Evolutionary conservation across 1,140 invertebrate genomes (phyloP).

Genomic region (Idris sp.): DNA sequence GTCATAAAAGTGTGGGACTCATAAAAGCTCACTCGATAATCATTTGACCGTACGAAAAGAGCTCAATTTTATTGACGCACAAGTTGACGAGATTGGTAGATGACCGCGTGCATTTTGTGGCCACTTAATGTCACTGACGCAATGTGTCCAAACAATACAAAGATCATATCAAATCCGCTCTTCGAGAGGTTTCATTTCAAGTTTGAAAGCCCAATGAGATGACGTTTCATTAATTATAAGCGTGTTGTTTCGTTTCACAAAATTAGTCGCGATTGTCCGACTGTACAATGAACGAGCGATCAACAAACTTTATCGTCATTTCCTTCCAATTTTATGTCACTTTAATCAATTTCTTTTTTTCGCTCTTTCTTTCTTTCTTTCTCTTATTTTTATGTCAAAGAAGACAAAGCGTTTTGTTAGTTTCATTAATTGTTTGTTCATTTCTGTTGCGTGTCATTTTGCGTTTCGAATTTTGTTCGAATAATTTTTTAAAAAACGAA

Average conservation of each 20-base stretch:
- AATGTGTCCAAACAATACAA: conserved; percentile 19
- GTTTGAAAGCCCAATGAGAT: conserved; percentile 25
- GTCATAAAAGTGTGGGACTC: not conserved
- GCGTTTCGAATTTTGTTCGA: no score
- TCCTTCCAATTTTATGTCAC: no score
- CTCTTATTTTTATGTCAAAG: no score
- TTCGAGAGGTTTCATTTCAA: conserved; percentile 12
- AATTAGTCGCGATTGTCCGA: conserved; percentile 26
- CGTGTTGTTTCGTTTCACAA: conserved; percentile 8
- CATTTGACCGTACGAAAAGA: conserved; percentile 1
- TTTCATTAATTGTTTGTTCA: no score
- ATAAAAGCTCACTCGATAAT: not conserved
- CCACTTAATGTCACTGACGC: conserved; percentile 7
- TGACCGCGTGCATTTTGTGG: conserved; percentile 14
- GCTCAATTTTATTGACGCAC: conserved; percentile 1
- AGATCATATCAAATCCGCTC: conserved; percentile 8
- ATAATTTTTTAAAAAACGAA: no score
- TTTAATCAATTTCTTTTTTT: conserved; percentile 4
- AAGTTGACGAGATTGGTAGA: not conserved
- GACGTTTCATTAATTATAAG: conserved; percentile 17
- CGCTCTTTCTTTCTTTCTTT: not conserved
- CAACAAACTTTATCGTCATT: conserved; percentile 1
- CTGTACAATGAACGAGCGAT: not conserved
- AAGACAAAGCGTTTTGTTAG: no score
- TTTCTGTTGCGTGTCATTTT: no score